These are phyloP conservation scores for Pachyseris speciosa DNA, from an alignment of 64 coral and sea anemone genomes.

Conservation along the genomic window DNA sequence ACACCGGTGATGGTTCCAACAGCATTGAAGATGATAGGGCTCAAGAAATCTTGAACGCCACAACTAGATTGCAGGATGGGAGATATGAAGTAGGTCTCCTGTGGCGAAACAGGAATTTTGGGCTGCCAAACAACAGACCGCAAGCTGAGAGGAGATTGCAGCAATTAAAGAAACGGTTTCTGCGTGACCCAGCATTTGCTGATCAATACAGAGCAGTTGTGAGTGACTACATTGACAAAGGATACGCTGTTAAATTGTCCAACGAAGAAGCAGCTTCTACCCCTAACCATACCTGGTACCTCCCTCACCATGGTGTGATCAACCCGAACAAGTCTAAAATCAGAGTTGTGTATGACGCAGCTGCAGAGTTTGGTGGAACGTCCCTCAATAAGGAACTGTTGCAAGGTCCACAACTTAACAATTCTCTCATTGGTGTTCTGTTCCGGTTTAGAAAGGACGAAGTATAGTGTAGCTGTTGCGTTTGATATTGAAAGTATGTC, in stretches of 20 bases:
- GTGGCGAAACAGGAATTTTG: constrained; percentile 16
- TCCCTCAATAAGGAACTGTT: constrained; percentile 64
- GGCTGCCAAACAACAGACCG: constrained; percentile 58
- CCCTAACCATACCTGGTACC: constrained; percentile 60
- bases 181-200: constrained; percentile 16
- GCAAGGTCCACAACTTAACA: constrained; percentile 70
- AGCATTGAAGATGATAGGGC: constrained; percentile 44
- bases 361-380: constrained; percentile 31
- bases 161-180: constrained; percentile 54
- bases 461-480: constrained; percentile 10
- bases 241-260: constrained; percentile 55
- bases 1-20: not conserved
- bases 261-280: constrained; percentile 27
- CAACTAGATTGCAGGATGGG: not conserved
- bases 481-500: constrained; percentile 50
- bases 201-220: constrained; percentile 48
- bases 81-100: constrained; percentile 43
- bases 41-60: constrained; percentile 34
- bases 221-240: constrained; percentile 60
- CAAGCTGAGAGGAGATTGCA: constrained; percentile 48
- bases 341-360: constrained; percentile 63
- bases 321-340: constrained; percentile 75
- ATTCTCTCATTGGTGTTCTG: constrained; percentile 54
- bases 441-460: constrained; percentile 45
- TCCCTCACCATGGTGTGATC: constrained; percentile 71